A percentile compares a stretch with the other conserved stretches of the same genome.
Evolutionary conservation across 2,797 vertebrate species (phyloP).

Genomic region (Arnoldichthys spilopterus): DNA sequence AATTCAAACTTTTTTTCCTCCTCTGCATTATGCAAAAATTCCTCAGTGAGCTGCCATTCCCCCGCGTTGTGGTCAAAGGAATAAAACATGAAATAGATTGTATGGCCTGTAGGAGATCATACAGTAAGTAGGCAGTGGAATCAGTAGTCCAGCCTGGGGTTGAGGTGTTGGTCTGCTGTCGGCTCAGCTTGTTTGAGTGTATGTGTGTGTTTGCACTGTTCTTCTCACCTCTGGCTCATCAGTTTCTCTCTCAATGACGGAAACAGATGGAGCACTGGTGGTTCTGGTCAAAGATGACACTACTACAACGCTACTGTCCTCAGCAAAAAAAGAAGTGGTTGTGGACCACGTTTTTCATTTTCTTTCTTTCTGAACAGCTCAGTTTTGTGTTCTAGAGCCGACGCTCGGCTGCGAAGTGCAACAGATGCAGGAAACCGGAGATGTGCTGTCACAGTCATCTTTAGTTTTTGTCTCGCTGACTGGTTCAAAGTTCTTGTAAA

Average conservation of each 20-base stretch:
- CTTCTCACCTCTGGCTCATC: slow-evolving; percentile 36
- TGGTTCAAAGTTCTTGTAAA: slow-evolving; percentile 81
- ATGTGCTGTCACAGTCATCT: slow-evolving; percentile 78
- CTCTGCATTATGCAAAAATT: slow-evolving; percentile 71
- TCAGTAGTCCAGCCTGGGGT: background rate
- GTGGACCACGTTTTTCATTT: background rate
- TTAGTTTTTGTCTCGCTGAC: slow-evolving; percentile 70
- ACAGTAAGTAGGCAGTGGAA: slow-evolving; percentile 1
- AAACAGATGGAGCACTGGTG: slow-evolving; percentile 2
- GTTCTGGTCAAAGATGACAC: slow-evolving; percentile 30
- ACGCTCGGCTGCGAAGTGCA: slow-evolving; percentile 21
- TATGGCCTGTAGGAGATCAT: background rate
- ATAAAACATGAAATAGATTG: background rate
- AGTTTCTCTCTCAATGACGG: slow-evolving; percentile 12
- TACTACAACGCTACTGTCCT: background rate
- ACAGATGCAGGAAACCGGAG: slow-evolving; percentile 78
- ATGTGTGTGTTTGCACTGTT: slow-evolving; percentile 6
- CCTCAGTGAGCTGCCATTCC: slow-evolving; percentile 58
- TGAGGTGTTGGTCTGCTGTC: background rate
- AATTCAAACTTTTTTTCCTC: slow-evolving; percentile 70
- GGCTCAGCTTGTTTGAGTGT: background rate
- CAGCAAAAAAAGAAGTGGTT: slow-evolving; percentile 19
- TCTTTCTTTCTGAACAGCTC: background rate
- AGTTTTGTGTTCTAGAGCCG: slow-evolving; percentile 1
- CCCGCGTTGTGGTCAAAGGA: slow-evolving; percentile 26